Base-by-base conservation (phyloP, 2,888 invertebrate species). In the Linhomoeus sp. region DNA sequence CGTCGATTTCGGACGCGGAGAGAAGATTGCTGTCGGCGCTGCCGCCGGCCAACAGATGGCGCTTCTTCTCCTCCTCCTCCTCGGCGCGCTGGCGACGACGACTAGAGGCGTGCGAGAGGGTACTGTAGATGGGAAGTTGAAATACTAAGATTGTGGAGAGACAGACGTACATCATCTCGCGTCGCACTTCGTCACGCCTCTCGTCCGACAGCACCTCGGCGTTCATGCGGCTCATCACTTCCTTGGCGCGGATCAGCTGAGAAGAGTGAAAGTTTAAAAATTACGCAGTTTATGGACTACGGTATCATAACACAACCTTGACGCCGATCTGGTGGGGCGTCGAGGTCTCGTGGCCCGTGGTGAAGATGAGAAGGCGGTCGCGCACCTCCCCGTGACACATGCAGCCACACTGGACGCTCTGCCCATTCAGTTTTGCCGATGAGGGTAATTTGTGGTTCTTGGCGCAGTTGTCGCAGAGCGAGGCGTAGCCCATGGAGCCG, bases 311-410 rank as follows among this genome's bases (percentile, higher is more conserved):
- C 3, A 45, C 19, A 20, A n/a, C 14, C 46, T 65, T 65, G 25
- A 64, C 62, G 56, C 79, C 80, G 53, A 84, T 77, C 68, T 81
- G 80, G 70, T 84, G 84, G 0, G 83, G 83, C 0, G 80, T 81
- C 59, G 80, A 83, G 0, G 83, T 82, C 64, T 78, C 76, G 5
- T 77, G 77, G 0, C 83, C 83, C 24, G 79, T 81, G 1, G 81
- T 81, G 64, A 82, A 84, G 53, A 84, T 82, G 23, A 84, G 71
- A 65, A 77, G 77, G 61, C 80, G 81, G 49, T 70, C 69, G n/a
- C 40, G 41, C 23, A 33, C 33, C 5, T 39, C 9, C n/a, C 41
- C 45, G 41, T 50, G 46, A 37, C 46, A 46, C 36, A 50, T 37
- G 43, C 47, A 48, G 3, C 22, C n/a, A 37, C 50, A 50, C 20